phyloP scores from a whole-genome alignment of 2,888 invertebrate species.

The Fragum sueziense region DNA sequence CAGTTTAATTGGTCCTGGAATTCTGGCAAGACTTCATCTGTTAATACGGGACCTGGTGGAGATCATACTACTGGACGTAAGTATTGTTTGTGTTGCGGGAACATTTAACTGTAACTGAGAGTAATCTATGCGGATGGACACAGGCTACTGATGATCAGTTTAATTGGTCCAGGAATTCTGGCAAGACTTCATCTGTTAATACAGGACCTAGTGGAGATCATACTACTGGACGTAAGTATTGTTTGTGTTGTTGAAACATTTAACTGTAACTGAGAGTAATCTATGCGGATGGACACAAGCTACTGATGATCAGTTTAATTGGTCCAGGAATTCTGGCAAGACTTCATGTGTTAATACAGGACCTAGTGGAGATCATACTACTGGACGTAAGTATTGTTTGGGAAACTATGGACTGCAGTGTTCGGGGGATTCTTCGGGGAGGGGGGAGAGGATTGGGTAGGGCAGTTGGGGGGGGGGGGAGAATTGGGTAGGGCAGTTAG shows the following conservation, averaged over 20 bases:
- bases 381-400: constrained; percentile 60
- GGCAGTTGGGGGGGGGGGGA: too few relatives aligned
- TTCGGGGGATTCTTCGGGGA: not conserved
- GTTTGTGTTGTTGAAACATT: constrained; percentile 48
- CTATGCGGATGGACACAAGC: constrained; percentile 74
- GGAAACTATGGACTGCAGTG: not conserved
- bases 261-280: constrained; percentile 73
- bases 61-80: constrained; percentile 79
- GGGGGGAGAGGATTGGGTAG: too few relatives aligned
- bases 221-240: constrained; percentile 70
- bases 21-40: constrained; percentile 62
- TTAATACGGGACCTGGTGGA: constrained; percentile 75
- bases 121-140: constrained; percentile 70
- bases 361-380: constrained; percentile 79
- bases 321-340: constrained; percentile 69
- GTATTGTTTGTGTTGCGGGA: constrained; percentile 40
- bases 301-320: constrained; percentile 72
- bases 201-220: constrained; percentile 81
- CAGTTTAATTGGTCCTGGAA: constrained; percentile 75
- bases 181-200: constrained; percentile 58
- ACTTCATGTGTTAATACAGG: constrained; percentile 72
- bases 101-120: constrained; percentile 73
- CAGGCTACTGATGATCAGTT: constrained; percentile 72
- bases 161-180: constrained; percentile 73
- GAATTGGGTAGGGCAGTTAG: too few relatives aligned